A percentile compares a stretch with the other conserved stretches of the same genome.
phyloP scores from a whole-genome alignment of 2,113 vertebrate species.

The Egretta garzetta region DNA sequence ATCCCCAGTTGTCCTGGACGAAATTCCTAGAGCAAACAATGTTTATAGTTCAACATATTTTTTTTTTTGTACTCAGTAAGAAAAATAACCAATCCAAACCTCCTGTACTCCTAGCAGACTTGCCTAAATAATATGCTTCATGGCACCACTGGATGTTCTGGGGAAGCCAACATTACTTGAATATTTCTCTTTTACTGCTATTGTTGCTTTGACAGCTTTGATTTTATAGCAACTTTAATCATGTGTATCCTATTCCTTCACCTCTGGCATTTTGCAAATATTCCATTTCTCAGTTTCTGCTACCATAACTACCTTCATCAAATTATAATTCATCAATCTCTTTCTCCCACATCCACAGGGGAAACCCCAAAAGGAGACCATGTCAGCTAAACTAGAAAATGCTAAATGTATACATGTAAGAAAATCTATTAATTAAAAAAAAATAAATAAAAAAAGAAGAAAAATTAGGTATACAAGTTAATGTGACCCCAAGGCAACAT shows the following conservation, averaged over 20 bases:
- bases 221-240: conserved; percentile 79
- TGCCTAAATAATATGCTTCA: conserved; percentile 59
- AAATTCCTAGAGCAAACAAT: conserved; percentile 63
- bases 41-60: conserved; percentile 60
- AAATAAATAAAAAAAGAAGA: conserved; percentile 20
- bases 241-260: conserved; percentile 77
- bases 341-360: conserved; percentile 17
- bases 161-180: conserved; percentile 55
- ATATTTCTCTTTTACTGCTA: conserved; percentile 75
- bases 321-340: conserved; percentile 69
- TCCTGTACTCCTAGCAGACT: conserved; percentile 47
- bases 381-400: conserved; percentile 69
- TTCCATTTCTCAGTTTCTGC: conserved; percentile 66
- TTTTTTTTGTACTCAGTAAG: conserved; percentile 55
- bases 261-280: conserved; percentile 80
- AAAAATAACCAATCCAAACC: conserved; percentile 39
- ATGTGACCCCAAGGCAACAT: conserved; percentile 66
- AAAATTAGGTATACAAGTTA: conserved; percentile 66
- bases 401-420: conserved; percentile 57
- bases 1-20: conserved; percentile 25
- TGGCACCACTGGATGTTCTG: conserved; percentile 59
- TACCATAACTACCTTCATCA: conserved; percentile 72
- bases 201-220: conserved; percentile 77
- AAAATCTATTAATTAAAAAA: conserved; percentile 72
- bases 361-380: conserved; percentile 45